A percentile compares a stretch with the other conserved stretches of the same genome.
These are phyloP conservation scores for Bovichtus variegatus DNA, from an alignment of 2,797 vertebrate genomes.

Conservation along the genomic window DNA sequence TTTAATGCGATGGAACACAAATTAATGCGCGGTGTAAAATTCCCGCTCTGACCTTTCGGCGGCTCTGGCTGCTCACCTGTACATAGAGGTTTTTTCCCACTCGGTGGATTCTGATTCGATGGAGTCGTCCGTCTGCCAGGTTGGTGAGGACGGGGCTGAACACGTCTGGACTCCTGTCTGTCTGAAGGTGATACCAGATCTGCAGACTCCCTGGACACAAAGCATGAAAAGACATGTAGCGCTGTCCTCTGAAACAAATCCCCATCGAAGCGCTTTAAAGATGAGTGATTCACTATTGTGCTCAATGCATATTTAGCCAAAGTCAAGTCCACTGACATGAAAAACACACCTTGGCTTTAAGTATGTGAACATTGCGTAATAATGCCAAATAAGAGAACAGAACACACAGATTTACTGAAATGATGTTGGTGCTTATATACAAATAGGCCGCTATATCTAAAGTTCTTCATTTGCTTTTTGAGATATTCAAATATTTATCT, in stretches of 20 bases:
- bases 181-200: constrained; percentile 91
- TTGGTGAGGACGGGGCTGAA: constrained; percentile 87
- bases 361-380: background rate
- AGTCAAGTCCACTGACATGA: background rate
- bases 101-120: constrained; percentile 90
- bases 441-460: constrained; percentile 48
- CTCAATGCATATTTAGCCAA: background rate
- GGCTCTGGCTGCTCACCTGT: constrained; percentile 90
- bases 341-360: background rate
- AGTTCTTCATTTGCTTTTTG: constrained; percentile 56
- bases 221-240: background rate
- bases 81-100: constrained; percentile 89
- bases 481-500: constrained; percentile 74
- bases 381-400: background rate
- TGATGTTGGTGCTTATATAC: constrained; percentile 25
- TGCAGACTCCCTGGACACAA: constrained; percentile 92
- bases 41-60: background rate
- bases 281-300: background rate
- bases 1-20: background rate
- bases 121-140: constrained; percentile 90
- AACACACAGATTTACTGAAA: constrained; percentile 6
- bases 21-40: too few relatives aligned
- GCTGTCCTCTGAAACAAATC: background rate
- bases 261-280: background rate
- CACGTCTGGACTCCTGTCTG: constrained; percentile 85